Evolutionary conservation across 2,113 vertebrate genomes (phyloP), one percentile per base, ranked within the genome.

Genomic region (Ageneiosus marmoratus): DNA sequence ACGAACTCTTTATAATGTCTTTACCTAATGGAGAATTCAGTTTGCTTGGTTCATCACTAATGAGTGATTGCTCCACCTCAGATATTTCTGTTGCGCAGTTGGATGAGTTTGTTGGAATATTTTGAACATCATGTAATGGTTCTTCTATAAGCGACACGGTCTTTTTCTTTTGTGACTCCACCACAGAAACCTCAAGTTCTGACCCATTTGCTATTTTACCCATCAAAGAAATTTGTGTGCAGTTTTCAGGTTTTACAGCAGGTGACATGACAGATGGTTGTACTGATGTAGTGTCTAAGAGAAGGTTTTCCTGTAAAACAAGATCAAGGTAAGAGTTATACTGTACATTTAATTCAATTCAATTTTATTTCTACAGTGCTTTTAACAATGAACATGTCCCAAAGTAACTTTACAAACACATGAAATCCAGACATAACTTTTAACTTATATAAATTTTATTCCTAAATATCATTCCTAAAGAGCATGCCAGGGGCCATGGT

Each of bases 271-370:
- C 20, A 24, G 70, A 82, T 62, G 11, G 18, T 60, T 46, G 55
- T 29, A 41, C 16, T 56, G 41, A 48, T 82, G 32, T 44, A 34
- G 6, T 16, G 8, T 44, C 34, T 24, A 41, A 62, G 41, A 7
- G 16, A 82, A 32, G 20, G 12, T 74, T 53, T 11, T 46, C 55
- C 82, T 83, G 82, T 65, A 77, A 83, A 83, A 58, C 62, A 70
- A 69, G 27, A 48, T 56, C 34, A 9, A 48, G 5, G 10, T 62
- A 50, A 62, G 53, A 9, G 41, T 82, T 46, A 81, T 11, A 41
- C 37, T 41, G 37, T 41, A 41, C 5, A 41, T 41, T 41, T 5
- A 41, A 41, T 41, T 41, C 37, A 41, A 41, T 41, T 41, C 37
- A 41, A 41, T 41, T 41, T 41, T 41, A 41, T 41, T 41, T 41